These are phyloP conservation scores for Julus scandinavius DNA, from an alignment of 2,888 invertebrate species.

Conservation along the genomic window DNA sequence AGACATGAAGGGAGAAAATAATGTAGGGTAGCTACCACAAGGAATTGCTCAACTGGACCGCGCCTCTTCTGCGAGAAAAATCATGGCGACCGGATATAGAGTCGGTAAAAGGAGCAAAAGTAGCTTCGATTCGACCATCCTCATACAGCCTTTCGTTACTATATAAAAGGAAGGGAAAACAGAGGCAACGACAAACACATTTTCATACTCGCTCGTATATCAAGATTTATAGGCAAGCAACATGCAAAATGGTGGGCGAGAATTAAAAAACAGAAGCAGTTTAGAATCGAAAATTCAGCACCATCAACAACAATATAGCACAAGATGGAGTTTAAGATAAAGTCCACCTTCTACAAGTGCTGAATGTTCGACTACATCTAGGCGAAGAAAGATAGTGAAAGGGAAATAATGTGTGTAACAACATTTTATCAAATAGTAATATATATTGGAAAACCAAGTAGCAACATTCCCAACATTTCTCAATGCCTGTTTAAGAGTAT, in stretches of 20 bases:
- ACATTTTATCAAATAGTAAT: no score
- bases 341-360: not conserved
- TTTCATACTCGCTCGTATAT: constrained; percentile 21
- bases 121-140: constrained; percentile 39
- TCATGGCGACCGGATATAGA: constrained; percentile 49
- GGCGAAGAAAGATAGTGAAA: not conserved
- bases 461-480: no score
- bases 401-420: not conserved
- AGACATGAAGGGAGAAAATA: constrained; percentile 22
- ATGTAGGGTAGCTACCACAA: constrained; percentile 53
- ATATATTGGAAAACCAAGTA: no score
- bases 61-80: constrained; percentile 55
- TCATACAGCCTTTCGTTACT: constrained; percentile 29
- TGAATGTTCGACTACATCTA: not conserved
- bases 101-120: constrained; percentile 49
- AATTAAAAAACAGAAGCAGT: not conserved
- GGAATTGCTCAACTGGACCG: constrained; percentile 56
- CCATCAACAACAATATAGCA: not conserved
- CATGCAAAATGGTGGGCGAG: not conserved
- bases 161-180: constrained; percentile 41
- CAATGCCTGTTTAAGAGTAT: no score
- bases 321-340: not conserved
- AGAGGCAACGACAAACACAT: constrained; percentile 42
- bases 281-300: constrained; percentile 15
- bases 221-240: constrained; percentile 30